A percentile compares a stretch with the other conserved stretches of the same genome.
phyloP scores from a whole-genome alignment of 2,113 vertebrate genomes.

The Isichthys henryi region DNA sequence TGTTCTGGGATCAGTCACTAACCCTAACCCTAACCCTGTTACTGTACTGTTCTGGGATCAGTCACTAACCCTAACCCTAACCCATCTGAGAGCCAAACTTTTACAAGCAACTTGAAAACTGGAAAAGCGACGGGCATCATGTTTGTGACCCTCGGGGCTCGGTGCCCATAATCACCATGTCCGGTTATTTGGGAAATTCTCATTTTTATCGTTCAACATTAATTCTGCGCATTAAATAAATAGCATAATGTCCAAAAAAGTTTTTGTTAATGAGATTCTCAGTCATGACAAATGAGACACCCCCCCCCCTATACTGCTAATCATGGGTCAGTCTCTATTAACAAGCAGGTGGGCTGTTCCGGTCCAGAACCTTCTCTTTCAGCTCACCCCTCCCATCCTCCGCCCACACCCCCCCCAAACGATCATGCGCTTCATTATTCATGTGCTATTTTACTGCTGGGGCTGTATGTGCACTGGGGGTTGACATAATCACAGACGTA shows the following conservation, averaged over 20 bases:
- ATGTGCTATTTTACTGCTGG: constrained; percentile 18
- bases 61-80: neutral
- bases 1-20: neutral
- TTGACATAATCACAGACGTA: constrained; percentile 54
- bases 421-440: neutral
- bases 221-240: neutral
- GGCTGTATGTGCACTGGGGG: neutral
- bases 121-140: neutral
- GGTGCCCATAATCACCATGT: neutral
- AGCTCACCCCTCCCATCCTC: neutral
- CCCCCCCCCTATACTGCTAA: neutral
- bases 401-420: neutral
- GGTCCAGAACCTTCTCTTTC: neutral
- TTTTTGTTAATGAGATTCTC: neutral
- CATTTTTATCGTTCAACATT: neutral
- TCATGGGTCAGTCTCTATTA: neutral
- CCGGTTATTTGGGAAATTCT: neutral
- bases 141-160: neutral
- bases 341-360: neutral
- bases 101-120: neutral
- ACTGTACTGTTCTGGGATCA: neutral
- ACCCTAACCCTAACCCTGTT: neutral
- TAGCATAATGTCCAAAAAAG: neutral
- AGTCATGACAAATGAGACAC: neutral
- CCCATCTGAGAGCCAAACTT: neutral